phyloP scores from a whole-genome alignment of 2,797 vertebrate genomes.

The Gobio occitaniae region DNA sequence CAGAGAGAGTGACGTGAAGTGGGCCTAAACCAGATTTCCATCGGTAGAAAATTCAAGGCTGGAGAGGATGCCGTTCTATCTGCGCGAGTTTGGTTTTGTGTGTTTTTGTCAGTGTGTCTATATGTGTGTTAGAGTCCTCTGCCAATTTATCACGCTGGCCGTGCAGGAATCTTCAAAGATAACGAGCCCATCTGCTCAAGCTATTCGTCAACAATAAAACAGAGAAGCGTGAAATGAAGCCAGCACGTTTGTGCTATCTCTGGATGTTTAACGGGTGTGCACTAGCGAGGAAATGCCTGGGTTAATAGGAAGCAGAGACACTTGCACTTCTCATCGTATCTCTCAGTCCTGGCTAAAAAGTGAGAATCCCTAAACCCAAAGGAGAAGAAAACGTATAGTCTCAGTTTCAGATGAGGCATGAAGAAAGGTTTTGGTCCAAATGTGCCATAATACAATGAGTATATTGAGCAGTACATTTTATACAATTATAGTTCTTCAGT shows the following conservation, averaged over 20 bases:
- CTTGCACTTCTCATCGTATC: slow-evolving; percentile 59
- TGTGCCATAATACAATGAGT: slow-evolving; percentile 9
- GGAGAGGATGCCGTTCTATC: slow-evolving; percentile 70
- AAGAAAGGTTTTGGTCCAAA: slow-evolving; percentile 24
- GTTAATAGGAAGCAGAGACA: slow-evolving; percentile 83
- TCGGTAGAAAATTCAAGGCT: slow-evolving; percentile 75
- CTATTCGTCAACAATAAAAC: slow-evolving; percentile 91
- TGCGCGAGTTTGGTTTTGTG: slow-evolving; percentile 59
- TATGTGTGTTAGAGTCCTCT: slow-evolving; percentile 71
- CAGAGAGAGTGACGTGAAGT: slow-evolving; percentile 8
- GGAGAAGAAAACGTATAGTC: slow-evolving; percentile 17
- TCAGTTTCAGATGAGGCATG: slow-evolving; percentile 10
- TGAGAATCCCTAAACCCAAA: slow-evolving; percentile 15
- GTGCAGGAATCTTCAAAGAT: slow-evolving; percentile 92
- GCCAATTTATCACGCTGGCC: slow-evolving; percentile 91
- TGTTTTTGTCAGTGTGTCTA: slow-evolving; percentile 44
- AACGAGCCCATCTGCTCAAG: slow-evolving; percentile 90
- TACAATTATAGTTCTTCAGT: slow-evolving; percentile 6
- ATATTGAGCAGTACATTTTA: not conserved
- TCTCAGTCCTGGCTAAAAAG: slow-evolving; percentile 24
- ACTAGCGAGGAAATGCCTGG: slow-evolving; percentile 79
- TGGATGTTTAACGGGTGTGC: slow-evolving; percentile 86
- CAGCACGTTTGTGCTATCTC: slow-evolving; percentile 80
- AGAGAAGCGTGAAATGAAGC: slow-evolving; percentile 84
- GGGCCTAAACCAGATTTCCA: slow-evolving; percentile 58